A percentile compares a stretch with the other conserved stretches of the same genome.
Evolutionary conservation across 2,888 invertebrate genomes (phyloP).

Genomic region (Himalopsyche japonica): DNA sequence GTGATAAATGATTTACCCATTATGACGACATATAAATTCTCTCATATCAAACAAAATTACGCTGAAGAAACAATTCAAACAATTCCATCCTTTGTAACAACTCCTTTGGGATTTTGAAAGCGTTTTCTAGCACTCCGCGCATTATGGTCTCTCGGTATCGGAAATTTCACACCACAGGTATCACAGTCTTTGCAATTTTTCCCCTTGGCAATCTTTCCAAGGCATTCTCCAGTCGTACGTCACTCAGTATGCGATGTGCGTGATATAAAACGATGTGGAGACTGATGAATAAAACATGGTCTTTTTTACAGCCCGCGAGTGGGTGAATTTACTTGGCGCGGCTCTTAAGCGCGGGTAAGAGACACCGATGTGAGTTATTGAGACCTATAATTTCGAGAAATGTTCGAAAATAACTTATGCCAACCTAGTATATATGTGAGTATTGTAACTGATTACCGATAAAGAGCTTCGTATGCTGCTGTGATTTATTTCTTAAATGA

Average conservation of each 20-base stretch:
- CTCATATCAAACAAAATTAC: background rate
- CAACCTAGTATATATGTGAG: slow-evolving; percentile 1
- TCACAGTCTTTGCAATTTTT: background rate
- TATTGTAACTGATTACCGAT: background rate
- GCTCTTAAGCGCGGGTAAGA: slow-evolving; percentile 10
- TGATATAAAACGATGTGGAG: slow-evolving; percentile 17
- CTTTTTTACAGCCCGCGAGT: slow-evolving; percentile 15
- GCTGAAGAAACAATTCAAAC: background rate
- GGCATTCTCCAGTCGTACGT: background rate
- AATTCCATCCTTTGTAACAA: background rate
- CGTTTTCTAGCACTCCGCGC: background rate
- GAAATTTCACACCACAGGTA: background rate
- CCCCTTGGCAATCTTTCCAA: background rate
- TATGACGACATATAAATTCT: background rate
- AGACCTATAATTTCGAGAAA: slow-evolving; percentile 16
- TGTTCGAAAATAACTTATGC: background rate
- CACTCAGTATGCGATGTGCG: slow-evolving; percentile 6
- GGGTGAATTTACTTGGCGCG: slow-evolving; percentile 2
- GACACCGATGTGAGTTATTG: slow-evolving; percentile 13
- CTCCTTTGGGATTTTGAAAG: background rate
- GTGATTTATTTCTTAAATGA: background rate
- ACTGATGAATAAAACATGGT: slow-evolving; percentile 34
- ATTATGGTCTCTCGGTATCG: background rate
- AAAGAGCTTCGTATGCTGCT: background rate
- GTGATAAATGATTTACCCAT: background rate